Evolutionary conservation across 1,140 invertebrate genomes (phyloP), one percentile per base, ranked within the genome.

Genomic region (Nephotettix cincticeps): DNA sequence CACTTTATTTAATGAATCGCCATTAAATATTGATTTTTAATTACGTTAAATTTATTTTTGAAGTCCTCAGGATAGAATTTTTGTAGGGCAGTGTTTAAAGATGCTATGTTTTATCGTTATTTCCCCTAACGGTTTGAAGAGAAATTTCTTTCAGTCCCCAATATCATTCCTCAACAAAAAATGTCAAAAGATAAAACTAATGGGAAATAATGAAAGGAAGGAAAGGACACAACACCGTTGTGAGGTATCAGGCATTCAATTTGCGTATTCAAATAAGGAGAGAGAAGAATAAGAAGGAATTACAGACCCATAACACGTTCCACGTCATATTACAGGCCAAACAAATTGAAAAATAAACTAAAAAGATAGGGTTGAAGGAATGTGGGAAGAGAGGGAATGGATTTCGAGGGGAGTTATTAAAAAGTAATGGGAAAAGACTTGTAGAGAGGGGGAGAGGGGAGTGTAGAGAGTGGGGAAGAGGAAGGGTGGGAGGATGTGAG

Each of bases 261-360:
- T 61, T 61, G 56, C 56, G 21, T 61, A 61, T 61, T 61, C 56
- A 61, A 61, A 61, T 61, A 25, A 61, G 56, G 27, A 29, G 56
- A 28, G 23, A 9, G 19, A 21, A 51, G 21, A 51, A 17, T 6
- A 54, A 61, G 23, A 61, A 27, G 56, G 27, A 61, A 61, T 61
- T 61, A 61, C 56, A 61, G 25, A 61, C 56, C 56, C 56, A 61
- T 61, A 29, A 27, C 56, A 51, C 47, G 47, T 51, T 51, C 21
- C 47, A 40, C 17, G 47, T 51, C 56, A 61, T 61, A 61, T 61
- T 61, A 61, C 56, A 13, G 25, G 23, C 56, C 14, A 61, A 25
- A 61, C 56, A 61, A 61, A 61, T 61, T 61, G 56, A 61, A 61
- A 61, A 61, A 61, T 61, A 61, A 61, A 61, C 56, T 28, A 61